These are phyloP conservation scores for Melanotaenia duboulayi DNA, from an alignment of 2,113 vertebrate species.

Conservation along the genomic window DNA sequence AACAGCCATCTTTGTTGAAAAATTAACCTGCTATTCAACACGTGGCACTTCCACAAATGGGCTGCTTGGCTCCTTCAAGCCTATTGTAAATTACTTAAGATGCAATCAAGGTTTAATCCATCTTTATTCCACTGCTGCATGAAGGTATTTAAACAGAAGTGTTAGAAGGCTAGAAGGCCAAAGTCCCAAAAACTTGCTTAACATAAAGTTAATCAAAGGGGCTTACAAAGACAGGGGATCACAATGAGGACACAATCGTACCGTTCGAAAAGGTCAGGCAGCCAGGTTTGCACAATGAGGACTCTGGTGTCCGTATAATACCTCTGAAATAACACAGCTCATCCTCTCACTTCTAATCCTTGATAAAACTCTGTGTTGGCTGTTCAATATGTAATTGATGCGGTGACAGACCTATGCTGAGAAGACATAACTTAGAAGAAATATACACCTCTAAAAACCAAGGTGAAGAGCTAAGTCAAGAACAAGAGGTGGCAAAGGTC, in stretches of 20 bases:
- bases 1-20: conserved; percentile 91
- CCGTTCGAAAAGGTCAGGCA: conserved; percentile 89
- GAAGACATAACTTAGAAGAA: conserved; percentile 24
- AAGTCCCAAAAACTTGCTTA: conserved; percentile 89
- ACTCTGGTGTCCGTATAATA: conserved; percentile 93
- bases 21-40: conserved; percentile 90
- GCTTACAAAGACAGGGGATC: conserved; percentile 87
- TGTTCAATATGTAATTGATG: conserved; percentile 83
- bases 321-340: conserved; percentile 81
- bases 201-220: conserved; percentile 92
- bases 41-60: conserved; percentile 90
- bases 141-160: conserved; percentile 85
- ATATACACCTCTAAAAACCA: conserved; percentile 13
- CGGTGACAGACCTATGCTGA: conserved; percentile 51
- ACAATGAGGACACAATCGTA: conserved; percentile 88
- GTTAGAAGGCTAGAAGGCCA: conserved; percentile 67
- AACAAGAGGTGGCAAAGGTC: not conserved
- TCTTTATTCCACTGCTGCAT: conserved; percentile 85
- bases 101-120: conserved; percentile 95
- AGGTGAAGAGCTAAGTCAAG: not conserved
- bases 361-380: conserved; percentile 87
- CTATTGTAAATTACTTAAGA: conserved; percentile 96
- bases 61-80: conserved; percentile 87
- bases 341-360: conserved; percentile 92
- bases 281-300: conserved; percentile 86